Base-by-base conservation (phyloP, 1,140 invertebrate genomes). In the Pentalonia nigronervosa region DNA sequence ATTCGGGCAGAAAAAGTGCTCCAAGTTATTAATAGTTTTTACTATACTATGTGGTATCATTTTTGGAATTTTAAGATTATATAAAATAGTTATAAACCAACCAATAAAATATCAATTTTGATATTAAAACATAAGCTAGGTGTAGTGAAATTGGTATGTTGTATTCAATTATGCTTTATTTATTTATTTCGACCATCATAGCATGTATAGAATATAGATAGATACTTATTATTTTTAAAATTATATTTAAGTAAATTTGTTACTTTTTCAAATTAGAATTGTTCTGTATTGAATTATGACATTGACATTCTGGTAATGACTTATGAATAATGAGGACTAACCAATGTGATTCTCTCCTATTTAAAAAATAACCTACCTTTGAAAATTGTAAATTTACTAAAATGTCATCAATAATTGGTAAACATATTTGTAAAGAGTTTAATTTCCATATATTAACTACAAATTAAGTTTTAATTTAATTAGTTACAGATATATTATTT, bases 391-490 rank as follows among this genome's bases (percentile, higher is more conserved):
- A 67, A 14, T 67, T 67, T 14, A 67, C 14, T 67, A n/a, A 67
- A 67, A 67, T 67, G n/a, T n/a, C 60, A 76, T 76, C 6, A 17
- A n/a, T 76, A n/a, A n/a, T 76, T 76, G 14, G 17, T 76, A 17
- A n/a, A 76, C 17, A n/a, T 76, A 76, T 34, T 76, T 76, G n/a
- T n/a, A n/a, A 17, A 17, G 4, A 11, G 4, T 6, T 76, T 76
- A n/a, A n/a, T 76, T n/a, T 76, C 14, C 1, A 76, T 14, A 76
- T 76, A n/a, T 11, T 17, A n/a, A 76, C n/a, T 76, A n/a, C n/a
- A 67, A 67, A n/a, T 67, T 67, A n/a, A n/a, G 60, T 67, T 67
- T 67, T 67, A 67, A 67, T 67, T n/a, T n/a, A 67, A 67, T n/a
- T n/a, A 67, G 30, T 67, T 50, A n/a, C 14, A 17, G n/a, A 11